Evolutionary conservation across 2,113 vertebrate genomes (phyloP).

Genomic region (Oreochromis niloticus): DNA sequence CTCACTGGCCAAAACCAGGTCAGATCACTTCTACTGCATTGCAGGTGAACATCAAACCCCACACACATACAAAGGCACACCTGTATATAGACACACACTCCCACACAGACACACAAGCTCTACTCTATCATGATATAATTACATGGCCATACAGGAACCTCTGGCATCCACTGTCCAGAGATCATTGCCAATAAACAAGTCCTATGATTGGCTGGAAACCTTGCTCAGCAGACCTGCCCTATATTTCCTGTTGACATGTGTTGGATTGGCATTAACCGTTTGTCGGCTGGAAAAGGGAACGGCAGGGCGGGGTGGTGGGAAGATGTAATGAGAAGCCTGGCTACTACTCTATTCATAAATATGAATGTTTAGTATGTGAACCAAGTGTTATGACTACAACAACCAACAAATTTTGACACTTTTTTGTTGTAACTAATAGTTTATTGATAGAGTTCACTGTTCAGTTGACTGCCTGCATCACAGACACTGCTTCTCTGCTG

Average conservation of each 20-base stretch:
- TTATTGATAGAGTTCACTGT: background rate
- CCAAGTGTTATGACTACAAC: background rate
- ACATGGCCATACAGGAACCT: slow-evolving; percentile 13
- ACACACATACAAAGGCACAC: background rate
- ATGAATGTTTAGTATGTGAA: background rate
- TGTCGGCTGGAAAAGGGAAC: background rate
- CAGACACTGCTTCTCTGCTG: background rate
- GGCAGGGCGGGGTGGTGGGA: background rate
- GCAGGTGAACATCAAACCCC: slow-evolving; percentile 19
- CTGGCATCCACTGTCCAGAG: slow-evolving; percentile 18
- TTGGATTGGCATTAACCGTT: slow-evolving; percentile 16
- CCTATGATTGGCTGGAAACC: slow-evolving; percentile 34
- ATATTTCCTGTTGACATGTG: slow-evolving; percentile 37
- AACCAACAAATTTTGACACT: background rate
- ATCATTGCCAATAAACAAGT: slow-evolving; percentile 31
- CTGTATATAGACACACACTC: background rate
- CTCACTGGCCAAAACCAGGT: slow-evolving; percentile 20
- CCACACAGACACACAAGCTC: background rate
- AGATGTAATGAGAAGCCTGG: background rate
- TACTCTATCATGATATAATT: background rate
- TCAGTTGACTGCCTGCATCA: background rate
- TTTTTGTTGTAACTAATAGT: background rate
- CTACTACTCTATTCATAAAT: background rate
- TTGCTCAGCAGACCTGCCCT: slow-evolving; percentile 38
- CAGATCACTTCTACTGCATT: slow-evolving; percentile 35